These are phyloP conservation scores for Boleophthalmus pectinirostris DNA, from an alignment of 2,113 vertebrate species.

Conservation along the genomic window DNA sequence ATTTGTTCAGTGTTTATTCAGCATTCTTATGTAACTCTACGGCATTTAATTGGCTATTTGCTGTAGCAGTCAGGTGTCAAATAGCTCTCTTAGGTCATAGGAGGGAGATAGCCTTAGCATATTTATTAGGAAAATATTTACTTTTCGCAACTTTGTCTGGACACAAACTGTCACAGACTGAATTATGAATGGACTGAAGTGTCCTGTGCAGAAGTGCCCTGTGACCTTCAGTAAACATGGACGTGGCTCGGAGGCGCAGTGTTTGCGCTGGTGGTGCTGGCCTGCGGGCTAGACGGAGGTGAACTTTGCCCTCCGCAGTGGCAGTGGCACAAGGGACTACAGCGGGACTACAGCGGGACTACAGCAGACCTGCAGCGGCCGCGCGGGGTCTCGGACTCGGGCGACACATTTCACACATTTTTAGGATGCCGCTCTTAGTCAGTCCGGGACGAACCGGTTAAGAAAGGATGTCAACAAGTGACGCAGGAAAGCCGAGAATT, in stretches of 20 bases:
- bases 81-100: too few species aligned
- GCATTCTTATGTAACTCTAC: too few species aligned
- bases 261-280: not conserved
- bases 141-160: too few species aligned
- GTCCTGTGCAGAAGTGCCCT: not conserved
- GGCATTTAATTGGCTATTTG: too few species aligned
- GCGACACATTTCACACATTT: conserved; percentile 8
- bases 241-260: not conserved
- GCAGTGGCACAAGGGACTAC: not conserved
- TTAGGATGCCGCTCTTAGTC: not conserved
- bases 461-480: conserved; percentile 68
- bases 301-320: conserved; percentile 35
- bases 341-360: too few species aligned
- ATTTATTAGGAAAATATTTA: too few species aligned
- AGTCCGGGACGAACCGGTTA: conserved; percentile 44
- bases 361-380: too few species aligned
- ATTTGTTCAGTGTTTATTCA: too few species aligned
- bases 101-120: too few species aligned
- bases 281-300: conserved; percentile 12
- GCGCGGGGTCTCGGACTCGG: not conserved
- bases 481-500: conserved; percentile 51
- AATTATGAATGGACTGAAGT: not conserved
- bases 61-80: too few species aligned
- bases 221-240: not conserved
- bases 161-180: too few species aligned